Evolutionary conservation across 2,888 invertebrate genomes (phyloP).

Genomic region (Eubasilissa splendida): DNA sequence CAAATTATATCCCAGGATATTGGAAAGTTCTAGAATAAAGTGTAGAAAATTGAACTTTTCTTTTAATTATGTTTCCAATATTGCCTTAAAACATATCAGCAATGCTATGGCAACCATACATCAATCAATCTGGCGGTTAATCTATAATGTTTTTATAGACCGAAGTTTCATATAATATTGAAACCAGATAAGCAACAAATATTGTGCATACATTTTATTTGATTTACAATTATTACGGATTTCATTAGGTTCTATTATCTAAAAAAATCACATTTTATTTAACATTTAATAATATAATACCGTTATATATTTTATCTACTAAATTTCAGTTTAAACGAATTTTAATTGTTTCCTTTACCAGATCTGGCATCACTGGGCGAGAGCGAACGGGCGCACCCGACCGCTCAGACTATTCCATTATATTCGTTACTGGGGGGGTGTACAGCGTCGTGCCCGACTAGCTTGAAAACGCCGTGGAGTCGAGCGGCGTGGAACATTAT

Average conservation of each 20-base stretch:
- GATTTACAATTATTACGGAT: not conserved
- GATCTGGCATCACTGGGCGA: slow-evolving; percentile 26
- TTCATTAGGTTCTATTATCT: not conserved
- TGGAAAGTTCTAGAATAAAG: no score
- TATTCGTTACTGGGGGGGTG: not conserved
- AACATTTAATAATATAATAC: not conserved
- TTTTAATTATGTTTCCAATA: no score
- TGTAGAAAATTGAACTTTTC: no score
- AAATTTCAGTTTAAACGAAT: not conserved
- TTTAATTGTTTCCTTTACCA: not conserved
- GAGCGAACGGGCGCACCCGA: slow-evolving; percentile 15
- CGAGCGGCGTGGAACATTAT: not conserved
- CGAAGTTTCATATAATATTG: no score
- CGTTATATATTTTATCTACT: not conserved
- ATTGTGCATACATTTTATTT: not conserved
- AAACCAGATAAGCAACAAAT: not conserved
- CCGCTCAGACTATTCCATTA: slow-evolving; percentile 19
- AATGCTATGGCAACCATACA: no score
- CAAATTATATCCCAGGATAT: no score
- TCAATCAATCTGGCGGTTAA: no score
- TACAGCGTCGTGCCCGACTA: slow-evolving; percentile 11
- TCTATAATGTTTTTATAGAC: no score
- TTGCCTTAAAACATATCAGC: no score
- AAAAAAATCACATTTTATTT: not conserved
- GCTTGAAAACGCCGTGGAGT: not conserved